phyloP scores from a whole-genome alignment of 2,888 invertebrate species.

The Drosophila imparisetae region DNA sequence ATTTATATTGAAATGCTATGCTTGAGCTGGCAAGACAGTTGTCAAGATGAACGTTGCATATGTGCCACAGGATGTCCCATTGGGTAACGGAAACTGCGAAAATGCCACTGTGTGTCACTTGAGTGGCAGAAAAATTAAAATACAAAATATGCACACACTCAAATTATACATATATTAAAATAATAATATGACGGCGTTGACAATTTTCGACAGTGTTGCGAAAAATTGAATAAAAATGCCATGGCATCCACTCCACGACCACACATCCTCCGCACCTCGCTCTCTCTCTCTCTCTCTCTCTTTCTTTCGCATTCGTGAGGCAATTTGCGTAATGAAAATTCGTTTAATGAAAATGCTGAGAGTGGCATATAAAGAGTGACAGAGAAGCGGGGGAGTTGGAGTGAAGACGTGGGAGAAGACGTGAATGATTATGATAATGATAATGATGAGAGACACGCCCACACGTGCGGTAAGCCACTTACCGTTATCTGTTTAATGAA shows the following conservation, averaged over 20 bases:
- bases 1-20: constrained; percentile 14
- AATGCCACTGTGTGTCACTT: constrained; percentile 5
- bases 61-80: constrained; percentile 2
- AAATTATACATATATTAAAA: constrained; percentile 64
- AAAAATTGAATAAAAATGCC: constrained; percentile 66
- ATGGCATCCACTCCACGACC: not conserved
- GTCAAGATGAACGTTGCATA: constrained; percentile 32
- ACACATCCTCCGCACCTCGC: constrained; percentile 3
- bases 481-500: constrained; percentile 83
- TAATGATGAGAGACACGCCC: constrained; percentile 53
- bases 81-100: not conserved
- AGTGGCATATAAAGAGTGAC: constrained; percentile 8
- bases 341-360: constrained; percentile 50
- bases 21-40: constrained; percentile 56
- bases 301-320: constrained; percentile 18
- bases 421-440: constrained; percentile 16
- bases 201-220: constrained; percentile 53
- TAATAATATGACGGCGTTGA: constrained; percentile 68
- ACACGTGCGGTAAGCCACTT: constrained; percentile 74
- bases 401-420: not conserved
- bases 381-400: not conserved
- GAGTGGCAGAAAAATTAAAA: constrained; percentile 42
- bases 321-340: constrained; percentile 69
- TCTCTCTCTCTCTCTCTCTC: constrained; percentile 8
- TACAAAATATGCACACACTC: constrained; percentile 46